A percentile compares a stretch with the other conserved stretches of the same genome.
Conservation (phyloP, 2,888 invertebrate species). For the Antheraea yamamai region DNA sequence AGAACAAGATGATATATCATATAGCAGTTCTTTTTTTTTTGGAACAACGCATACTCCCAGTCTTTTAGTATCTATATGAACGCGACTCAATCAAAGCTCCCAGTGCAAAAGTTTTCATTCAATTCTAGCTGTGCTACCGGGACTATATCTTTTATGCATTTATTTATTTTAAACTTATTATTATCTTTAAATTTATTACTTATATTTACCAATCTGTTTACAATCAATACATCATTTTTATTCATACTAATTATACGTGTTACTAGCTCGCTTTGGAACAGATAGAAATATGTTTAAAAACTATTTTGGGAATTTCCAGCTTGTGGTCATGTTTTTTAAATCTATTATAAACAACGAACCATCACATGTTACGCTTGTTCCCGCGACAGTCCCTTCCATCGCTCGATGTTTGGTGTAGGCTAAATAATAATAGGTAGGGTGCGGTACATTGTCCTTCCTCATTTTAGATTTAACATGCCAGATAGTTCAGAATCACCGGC, state of each 20-base stretch:
- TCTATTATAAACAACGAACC: slow-evolving; percentile 47
- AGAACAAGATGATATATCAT: too few relatives aligned
- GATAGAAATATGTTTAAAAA: slow-evolving; percentile 32
- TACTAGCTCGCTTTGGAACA: background rate
- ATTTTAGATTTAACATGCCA: slow-evolving; percentile 29
- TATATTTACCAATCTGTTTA: too few relatives aligned
- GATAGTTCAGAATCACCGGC: slow-evolving; percentile 12
- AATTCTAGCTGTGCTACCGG: too few relatives aligned
- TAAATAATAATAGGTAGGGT: slow-evolving; percentile 60
- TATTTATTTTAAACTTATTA: too few relatives aligned
- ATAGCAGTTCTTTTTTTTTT: too few relatives aligned
- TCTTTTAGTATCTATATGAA: too few relatives aligned
- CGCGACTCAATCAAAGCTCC: too few relatives aligned
- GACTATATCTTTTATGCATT: too few relatives aligned
- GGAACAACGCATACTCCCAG: too few relatives aligned
- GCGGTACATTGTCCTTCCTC: slow-evolving; percentile 69
- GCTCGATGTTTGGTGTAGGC: slow-evolving; percentile 46
- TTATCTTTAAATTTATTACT: too few relatives aligned
- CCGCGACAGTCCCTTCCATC: slow-evolving; percentile 57
- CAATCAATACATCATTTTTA: background rate
- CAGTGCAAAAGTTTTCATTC: too few relatives aligned
- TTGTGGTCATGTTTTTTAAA: slow-evolving; percentile 55
- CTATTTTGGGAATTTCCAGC: slow-evolving; percentile 49
- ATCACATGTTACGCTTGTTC: slow-evolving; percentile 43
- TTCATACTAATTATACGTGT: background rate